Evolutionary conservation across 2,888 invertebrate species (phyloP), one percentile per base, ranked within the genome.

Genomic region (Acleris sparsana): DNA sequence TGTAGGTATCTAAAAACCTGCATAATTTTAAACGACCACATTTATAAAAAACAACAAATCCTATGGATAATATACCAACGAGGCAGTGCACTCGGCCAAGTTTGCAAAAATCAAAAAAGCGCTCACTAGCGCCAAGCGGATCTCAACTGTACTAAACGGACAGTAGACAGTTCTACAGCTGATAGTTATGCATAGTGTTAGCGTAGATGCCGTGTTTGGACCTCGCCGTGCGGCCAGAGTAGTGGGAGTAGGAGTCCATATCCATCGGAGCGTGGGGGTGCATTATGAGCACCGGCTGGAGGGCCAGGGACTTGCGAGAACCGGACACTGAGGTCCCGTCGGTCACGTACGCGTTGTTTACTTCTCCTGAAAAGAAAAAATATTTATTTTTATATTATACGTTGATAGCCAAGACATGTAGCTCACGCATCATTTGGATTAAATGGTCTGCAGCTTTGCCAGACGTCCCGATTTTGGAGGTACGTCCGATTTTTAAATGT

Each of bases 201-300:
- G 94, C 94, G 77, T 95, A 95, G n/a, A 93, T 85, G 53, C 94
- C 93, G 67, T 94, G 93, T 80, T 94, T 94, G 18, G 94, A 94
- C 53, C 94, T 80, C 1, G 94, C 94, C 0, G 96, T 95, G 71
- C 96, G 87, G 72, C 95, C 95, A 0, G 96, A 96, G 84, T 96
- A 96, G 78, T 97, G 96, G 0, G 96, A 96, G 82, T 96, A 96
- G 2, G 95, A 95, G 80, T 97, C 97, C 78, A 94, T 93, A 67
- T 94, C 94, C 80, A 94, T 93, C 11, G 94, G 94, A 0, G 94
- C 87, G 77, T 93, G 93, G 1, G 95, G 95, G 48, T 96, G 96
- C 93, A 97, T 95, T 76, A 98, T 89, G 58, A 98, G 90, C 9
- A 98, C 97, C 2, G 98, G 97, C 86, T 97, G 97, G 11, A 98